Base-by-base conservation (phyloP, 2,888 invertebrate species). In the Gasteruption jaculator region DNA sequence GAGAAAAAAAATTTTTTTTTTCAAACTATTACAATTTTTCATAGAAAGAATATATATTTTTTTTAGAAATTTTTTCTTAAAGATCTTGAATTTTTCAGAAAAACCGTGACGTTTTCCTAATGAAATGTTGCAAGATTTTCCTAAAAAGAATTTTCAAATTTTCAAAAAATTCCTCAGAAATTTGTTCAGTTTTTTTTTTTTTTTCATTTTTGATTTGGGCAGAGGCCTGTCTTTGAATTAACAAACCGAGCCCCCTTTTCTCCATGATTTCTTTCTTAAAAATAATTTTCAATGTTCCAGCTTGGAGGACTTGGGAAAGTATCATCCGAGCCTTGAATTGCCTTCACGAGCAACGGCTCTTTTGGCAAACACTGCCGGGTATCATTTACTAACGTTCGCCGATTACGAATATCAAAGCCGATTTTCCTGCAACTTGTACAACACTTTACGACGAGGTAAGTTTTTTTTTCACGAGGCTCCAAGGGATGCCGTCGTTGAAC, bases 391-490 rank as follows among this genome's bases (percentile, higher is more conserved):
- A 15, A 60, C 63, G n/a, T 71, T 59, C 16, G 49, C 66, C 4
- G 55, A 63, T 39, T 45, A 53, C 35, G 57, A 61, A 12, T 69
- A 65, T 45, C 69, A 71, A 47, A 60, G 60, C 39, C 60, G 65
- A 57, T 71, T 71, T 41, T 60, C 61, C 6, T 61, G 63, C 37
- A 68, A 68, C 51, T 56, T 71, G 12, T 67, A 68, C 37, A 61
- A 62, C 35, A 61, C 63, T 11, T 49, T 69, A 8, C 51, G 53
- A 38, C 58, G 53, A 54, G 65, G 68, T 63, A 46, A 16, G 19
- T 27, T 19, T 22, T 8, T 7, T 12, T 12, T n/a, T 27, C 27
- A 12, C 14, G n/a, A n/a, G n/a, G n/a, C n/a, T n/a, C n/a, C n/a
- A n/a, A n/a, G n/a, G n/a, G n/a, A n/a, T n/a, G n/a, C n/a, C n/a